A percentile compares a stretch with the other conserved stretches of the same genome.
Evolutionary conservation across 2,113 vertebrate genomes (phyloP).

Genomic region (Atrichornis clamosus): DNA sequence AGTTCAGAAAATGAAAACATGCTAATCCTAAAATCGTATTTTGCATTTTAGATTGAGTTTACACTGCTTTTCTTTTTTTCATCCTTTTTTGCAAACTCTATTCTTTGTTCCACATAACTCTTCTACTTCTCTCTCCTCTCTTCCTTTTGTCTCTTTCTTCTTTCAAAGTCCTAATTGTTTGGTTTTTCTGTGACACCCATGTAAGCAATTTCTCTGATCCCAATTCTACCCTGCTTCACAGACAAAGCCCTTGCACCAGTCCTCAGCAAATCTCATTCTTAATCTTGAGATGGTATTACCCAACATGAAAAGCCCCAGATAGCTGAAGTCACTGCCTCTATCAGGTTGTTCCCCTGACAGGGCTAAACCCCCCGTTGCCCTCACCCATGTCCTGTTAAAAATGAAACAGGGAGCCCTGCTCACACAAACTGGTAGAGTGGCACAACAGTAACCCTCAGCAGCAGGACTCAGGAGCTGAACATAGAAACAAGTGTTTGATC

Average conservation of each 20-base stretch:
- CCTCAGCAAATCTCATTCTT: neutral
- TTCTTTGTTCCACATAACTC: neutral
- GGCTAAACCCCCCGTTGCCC: neutral
- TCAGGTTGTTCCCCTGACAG: neutral
- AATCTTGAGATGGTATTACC: neutral
- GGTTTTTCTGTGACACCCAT: neutral
- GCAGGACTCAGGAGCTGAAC: fast-evolving
- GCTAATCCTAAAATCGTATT: neutral
- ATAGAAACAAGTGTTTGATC: neutral
- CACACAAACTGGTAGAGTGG: neutral
- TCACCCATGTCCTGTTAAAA: neutral
- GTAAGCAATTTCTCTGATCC: neutral
- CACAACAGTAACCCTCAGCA: neutral
- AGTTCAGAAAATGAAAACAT: neutral
- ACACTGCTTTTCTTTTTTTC: neutral
- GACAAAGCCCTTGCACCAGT: neutral
- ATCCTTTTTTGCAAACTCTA: neutral
- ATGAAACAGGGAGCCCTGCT: fast-evolving
- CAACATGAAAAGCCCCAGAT: neutral
- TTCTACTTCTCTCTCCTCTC: neutral
- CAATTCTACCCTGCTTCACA: neutral
- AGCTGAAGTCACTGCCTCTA: neutral
- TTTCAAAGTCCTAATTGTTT: neutral
- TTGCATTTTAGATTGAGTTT: neutral
- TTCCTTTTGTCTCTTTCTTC: neutral